These are phyloP conservation scores for Catharus bicknelli DNA, from an alignment of 2,113 vertebrate species.

Conservation along the genomic window DNA sequence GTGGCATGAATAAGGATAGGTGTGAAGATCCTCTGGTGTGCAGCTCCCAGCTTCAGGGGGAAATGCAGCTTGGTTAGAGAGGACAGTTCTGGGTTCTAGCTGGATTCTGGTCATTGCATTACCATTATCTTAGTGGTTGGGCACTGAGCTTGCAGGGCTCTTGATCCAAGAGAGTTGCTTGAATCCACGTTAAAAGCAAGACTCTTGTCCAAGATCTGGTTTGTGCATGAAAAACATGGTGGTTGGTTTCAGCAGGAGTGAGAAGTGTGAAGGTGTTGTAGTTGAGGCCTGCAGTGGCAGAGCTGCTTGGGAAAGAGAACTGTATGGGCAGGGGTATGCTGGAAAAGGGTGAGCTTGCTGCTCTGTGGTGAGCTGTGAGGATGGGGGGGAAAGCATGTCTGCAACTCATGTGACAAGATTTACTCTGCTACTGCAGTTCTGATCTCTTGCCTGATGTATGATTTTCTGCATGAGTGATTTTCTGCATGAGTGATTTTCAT, in stretches of 20 bases:
- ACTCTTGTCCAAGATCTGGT: not conserved
- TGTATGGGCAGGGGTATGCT: accelerated
- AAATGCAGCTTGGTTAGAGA: not conserved
- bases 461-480: not conserved
- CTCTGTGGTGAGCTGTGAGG: not conserved
- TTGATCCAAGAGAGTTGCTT: not conserved
- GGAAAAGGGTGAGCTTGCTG: not conserved
- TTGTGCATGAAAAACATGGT: not conserved
- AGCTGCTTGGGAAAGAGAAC: not conserved
- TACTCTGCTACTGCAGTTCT: not conserved
- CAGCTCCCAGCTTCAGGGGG: not conserved
- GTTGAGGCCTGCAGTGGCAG: not conserved
- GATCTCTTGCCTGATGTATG: not conserved
- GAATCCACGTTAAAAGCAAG: not conserved
- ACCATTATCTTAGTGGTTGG: not conserved
- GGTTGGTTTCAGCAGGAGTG: not conserved
- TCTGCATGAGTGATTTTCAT: not conserved
- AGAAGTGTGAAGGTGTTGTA: not conserved
- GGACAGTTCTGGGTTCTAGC: not conserved
- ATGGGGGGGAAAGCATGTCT: not conserved
- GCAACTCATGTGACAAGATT: not conserved
- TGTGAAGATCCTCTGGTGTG: not conserved
- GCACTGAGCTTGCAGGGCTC: not conserved
- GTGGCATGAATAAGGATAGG: not conserved
- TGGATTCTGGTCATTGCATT: not conserved